Evolutionary conservation across 2,113 vertebrate genomes (phyloP).

Genomic region (Sturnira hondurensis): DNA sequence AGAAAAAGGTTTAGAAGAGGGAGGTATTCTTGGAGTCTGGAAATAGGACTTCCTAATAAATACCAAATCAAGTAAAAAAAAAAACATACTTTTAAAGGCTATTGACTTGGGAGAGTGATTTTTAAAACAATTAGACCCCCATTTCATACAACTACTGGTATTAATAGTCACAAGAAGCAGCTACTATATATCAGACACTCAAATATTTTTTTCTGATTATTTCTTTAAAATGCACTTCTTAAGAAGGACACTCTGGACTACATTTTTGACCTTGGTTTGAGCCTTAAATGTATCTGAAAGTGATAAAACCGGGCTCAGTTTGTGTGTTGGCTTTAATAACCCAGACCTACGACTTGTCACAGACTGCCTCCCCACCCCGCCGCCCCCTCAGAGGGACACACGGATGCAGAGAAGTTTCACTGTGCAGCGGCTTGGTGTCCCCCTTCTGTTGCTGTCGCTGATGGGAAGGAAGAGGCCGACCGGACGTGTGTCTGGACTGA

Average conservation of each 20-base stretch:
- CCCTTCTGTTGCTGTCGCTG: not conserved
- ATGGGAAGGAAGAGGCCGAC: not conserved
- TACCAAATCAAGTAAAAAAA: not conserved
- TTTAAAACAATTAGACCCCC: not conserved
- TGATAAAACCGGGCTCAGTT: not conserved
- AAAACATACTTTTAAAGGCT: not conserved
- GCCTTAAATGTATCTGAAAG: not conserved
- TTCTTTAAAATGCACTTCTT: not conserved
- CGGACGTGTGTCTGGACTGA: not conserved
- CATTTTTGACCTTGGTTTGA: not conserved
- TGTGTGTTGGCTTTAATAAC: not conserved
- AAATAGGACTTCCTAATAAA: not conserved
- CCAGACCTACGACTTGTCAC: not conserved
- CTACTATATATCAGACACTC: not conserved
- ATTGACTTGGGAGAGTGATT: not conserved
- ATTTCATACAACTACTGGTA: not conserved
- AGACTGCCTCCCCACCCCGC: not conserved
- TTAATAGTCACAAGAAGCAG: not conserved
- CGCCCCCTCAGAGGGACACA: not conserved
- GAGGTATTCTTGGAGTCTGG: not conserved
- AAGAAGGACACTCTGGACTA: not conserved
- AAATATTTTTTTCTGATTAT: not conserved
- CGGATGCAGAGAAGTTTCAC: no score
- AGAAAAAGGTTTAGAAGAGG: not conserved
- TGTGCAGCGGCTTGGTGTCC: fast-evolving